These are phyloP conservation scores for Osmerus eperlanus DNA, from an alignment of 2,113 vertebrate species.

Conservation along the genomic window DNA sequence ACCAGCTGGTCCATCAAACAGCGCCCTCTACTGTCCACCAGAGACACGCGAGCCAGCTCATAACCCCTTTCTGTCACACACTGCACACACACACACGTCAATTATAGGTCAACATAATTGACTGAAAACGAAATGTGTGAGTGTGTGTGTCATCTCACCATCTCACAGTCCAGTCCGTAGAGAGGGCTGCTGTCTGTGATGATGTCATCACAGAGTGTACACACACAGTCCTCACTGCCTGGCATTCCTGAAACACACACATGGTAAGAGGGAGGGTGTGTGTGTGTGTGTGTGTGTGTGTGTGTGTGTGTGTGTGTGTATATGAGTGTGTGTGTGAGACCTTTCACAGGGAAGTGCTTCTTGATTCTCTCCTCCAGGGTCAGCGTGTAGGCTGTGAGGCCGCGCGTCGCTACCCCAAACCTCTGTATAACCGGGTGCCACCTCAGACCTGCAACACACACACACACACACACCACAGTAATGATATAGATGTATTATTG, in stretches of 20 bases:
- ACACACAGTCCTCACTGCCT: constrained; percentile 70
- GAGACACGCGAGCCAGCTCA: constrained; percentile 78
- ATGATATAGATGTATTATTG: too few species aligned
- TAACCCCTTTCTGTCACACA: constrained; percentile 77
- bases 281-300: neutral
- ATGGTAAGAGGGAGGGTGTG: neutral
- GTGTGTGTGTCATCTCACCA: constrained; percentile 72
- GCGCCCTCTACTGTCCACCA: constrained; percentile 77
- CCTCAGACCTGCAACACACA: constrained; percentile 37
- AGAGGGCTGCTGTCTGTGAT: constrained; percentile 83
- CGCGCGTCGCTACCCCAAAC: constrained; percentile 52
- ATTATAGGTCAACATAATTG: neutral
- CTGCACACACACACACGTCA: constrained; percentile 57
- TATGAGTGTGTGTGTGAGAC: constrained; percentile 35
- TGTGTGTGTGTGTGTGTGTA: neutral
- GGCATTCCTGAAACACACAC: constrained; percentile 64
- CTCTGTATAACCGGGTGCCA: constrained; percentile 60
- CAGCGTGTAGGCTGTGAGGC: constrained; percentile 62
- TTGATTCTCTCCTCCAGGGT: constrained; percentile 59
- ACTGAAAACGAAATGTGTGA: neutral
- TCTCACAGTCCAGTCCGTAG: constrained; percentile 91
- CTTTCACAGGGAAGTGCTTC: constrained; percentile 59
- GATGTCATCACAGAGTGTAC: constrained; percentile 58
- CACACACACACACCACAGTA: neutral
- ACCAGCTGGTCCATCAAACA: constrained; percentile 85